These are phyloP conservation scores for Stigmatopora nigra DNA, from an alignment of 2,113 vertebrate species.

Conservation along the genomic window DNA sequence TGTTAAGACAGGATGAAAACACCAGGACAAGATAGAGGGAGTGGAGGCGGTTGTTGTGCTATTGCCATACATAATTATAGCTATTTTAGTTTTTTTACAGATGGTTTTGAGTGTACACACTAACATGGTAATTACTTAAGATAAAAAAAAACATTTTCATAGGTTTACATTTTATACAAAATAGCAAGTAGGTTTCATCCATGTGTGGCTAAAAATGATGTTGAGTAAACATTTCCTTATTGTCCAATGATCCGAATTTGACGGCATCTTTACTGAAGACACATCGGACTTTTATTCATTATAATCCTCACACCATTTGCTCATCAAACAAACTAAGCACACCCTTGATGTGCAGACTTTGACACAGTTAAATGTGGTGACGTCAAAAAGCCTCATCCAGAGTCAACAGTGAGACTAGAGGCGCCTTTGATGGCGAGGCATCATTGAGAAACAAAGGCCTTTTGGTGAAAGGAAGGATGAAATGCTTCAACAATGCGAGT, in stretches of 20 bases:
- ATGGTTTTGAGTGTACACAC: neutral
- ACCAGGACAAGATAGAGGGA: no score
- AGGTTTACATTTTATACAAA: neutral
- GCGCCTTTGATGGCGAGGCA: slow-evolving; percentile 59
- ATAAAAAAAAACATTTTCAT: neutral
- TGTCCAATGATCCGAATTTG: neutral
- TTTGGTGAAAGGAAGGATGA: slow-evolving; percentile 41
- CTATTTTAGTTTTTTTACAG: neutral
- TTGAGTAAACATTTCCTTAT: neutral
- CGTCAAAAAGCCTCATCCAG: slow-evolving; percentile 57
- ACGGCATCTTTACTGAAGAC: slow-evolving; percentile 16
- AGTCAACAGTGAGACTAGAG: slow-evolving; percentile 56
- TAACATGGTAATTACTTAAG: no score
- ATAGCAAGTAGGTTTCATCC: neutral
- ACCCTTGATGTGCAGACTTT: slow-evolving; percentile 52
- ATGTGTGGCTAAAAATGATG: neutral
- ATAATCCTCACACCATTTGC: slow-evolving; percentile 37
- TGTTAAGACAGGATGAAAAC: no score
- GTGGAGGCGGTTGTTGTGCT: no score
- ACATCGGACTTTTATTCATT: slow-evolving; percentile 26
- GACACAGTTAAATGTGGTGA: slow-evolving; percentile 60
- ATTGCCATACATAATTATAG: no score
- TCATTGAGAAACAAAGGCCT: slow-evolving; percentile 43
- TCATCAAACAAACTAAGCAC: slow-evolving; percentile 61
- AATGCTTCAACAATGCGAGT: slow-evolving; percentile 39